Conservation (phyloP, 2,113 vertebrate species). For the Dasypus novemcinctus region DNA sequence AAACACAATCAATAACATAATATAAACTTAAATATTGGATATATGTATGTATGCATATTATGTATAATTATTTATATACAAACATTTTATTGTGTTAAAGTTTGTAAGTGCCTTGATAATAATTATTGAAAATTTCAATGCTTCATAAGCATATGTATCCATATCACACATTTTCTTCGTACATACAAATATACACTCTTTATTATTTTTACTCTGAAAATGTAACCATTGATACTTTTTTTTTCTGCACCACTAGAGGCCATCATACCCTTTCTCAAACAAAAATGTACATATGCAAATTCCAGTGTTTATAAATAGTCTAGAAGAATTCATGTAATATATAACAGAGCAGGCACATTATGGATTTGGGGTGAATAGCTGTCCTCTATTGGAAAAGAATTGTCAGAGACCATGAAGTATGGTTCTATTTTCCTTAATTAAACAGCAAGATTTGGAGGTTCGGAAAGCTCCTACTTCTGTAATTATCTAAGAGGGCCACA, state of each 20-base stretch:
- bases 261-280: constrained; percentile 83
- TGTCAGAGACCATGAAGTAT: not conserved
- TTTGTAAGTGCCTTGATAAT: not conserved
- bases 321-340: not conserved
- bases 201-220: constrained; percentile 35
- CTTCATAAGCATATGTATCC: accelerated
- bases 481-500: constrained; percentile 26
- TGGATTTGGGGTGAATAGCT: not conserved
- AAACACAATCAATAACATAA: not conserved
- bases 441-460: not conserved
- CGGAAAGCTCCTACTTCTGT: constrained; percentile 27
- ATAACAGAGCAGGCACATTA: not conserved
- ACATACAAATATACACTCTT: not conserved
- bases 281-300: constrained; percentile 80
- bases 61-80: too few species aligned
- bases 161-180: not conserved
- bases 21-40: not conserved
- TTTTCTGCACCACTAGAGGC: constrained; percentile 85
- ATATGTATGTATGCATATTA: not conserved
- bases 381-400: not conserved
- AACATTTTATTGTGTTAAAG: not conserved
- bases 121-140: not conserved
- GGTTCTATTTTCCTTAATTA: not conserved
- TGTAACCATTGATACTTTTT: constrained; percentile 44
- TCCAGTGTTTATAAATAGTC: not conserved